Base-by-base conservation (phyloP, 2,113 vertebrate species). In the Indicator indicator region DNA sequence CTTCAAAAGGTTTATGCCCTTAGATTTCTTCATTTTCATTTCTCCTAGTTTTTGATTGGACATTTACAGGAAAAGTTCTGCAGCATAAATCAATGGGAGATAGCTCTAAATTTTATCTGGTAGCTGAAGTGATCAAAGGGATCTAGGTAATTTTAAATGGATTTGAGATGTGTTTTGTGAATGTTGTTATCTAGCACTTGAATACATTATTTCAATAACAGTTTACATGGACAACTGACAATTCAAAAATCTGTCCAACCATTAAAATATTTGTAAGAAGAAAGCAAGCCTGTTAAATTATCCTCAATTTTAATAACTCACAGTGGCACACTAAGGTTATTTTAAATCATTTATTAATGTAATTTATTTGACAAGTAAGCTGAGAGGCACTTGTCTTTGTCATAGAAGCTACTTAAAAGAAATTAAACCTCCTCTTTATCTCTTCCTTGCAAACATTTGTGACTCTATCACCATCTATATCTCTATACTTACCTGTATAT, bases 11-110 rank as follows among this genome's bases (percentile, higher is more conserved):
- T 60, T 71, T 70, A 71, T 67, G 28, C 64, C 62, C 32, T 84
- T 56, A 73, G 40, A 86, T 75, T 88, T 92, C 71, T 75, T 68
- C 26, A 15, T 72, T 89, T 73, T 94, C 52, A 62, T 94, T 90
- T 84, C 40, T 90, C 32, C 70, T 91, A n/a, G 62, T 86, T 93
- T 92, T 93, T 95, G 40, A 68, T 64, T 46, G 38, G 21, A 13
- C 38, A 19, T 80, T 30, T 95, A 73, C 55, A 70, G 55, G 36
- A 90, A 77, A 90, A 77, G 23, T 70, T 55, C 48, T 54, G 62
- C 40, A 89, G 40, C 32, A 38, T 16, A 93, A 77, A 95, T 63
- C 55, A 71, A 8, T 83, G 73, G 65, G 81, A 95, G 88, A 87
- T 38, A 91, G 62, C 85, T 64, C 82, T 38, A 72, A 58, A 83